phyloP scores from a whole-genome alignment of 2,797 vertebrate species.

The Poeciliopsis presidionis region DNA sequence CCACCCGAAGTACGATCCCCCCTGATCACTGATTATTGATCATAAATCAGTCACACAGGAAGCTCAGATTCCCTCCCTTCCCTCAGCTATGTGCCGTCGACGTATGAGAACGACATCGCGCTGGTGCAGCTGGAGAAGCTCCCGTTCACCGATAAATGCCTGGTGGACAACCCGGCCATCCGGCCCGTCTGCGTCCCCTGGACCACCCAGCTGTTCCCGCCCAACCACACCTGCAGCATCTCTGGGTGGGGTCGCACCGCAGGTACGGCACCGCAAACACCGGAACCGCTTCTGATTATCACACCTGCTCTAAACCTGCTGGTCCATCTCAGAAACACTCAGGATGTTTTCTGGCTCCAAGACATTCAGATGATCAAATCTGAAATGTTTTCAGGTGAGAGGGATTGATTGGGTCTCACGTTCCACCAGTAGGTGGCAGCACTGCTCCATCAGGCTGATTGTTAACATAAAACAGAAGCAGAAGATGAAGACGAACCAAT shows the following conservation, averaged over 20 bases:
- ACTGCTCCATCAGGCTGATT: too few species aligned
- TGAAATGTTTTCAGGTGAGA: too few species aligned
- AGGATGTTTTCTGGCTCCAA: too few species aligned
- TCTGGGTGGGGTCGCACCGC: slow-evolving; percentile 90
- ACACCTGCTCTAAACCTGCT: too few species aligned
- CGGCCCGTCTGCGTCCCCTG: slow-evolving; percentile 88
- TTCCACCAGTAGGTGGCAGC: too few species aligned
- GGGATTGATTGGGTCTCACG: too few species aligned
- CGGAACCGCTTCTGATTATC: too few species aligned
- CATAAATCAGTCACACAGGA: background rate
- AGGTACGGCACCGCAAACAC: slow-evolving; percentile 66
- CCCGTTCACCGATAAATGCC: slow-evolving; percentile 16
- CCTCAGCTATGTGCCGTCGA: slow-evolving; percentile 75
- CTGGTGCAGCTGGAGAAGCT: slow-evolving; percentile 83
- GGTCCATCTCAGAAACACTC: too few species aligned
- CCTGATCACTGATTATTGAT: background rate
- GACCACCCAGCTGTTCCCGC: slow-evolving; percentile 84
- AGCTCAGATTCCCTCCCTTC: too few species aligned
- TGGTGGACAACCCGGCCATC: slow-evolving; percentile 67
- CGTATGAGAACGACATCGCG: slow-evolving; percentile 92
- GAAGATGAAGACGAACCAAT: too few species aligned
- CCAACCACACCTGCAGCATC: slow-evolving; percentile 85
- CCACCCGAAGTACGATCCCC: slow-evolving; percentile 74
- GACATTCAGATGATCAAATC: too few species aligned
- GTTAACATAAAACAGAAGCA: too few species aligned